Percentiles rank a stretch among this genome's conserved stretches.
Conservation (phyloP, 2,888 invertebrate genomes). For the Drosophila niveifrons region DNA sequence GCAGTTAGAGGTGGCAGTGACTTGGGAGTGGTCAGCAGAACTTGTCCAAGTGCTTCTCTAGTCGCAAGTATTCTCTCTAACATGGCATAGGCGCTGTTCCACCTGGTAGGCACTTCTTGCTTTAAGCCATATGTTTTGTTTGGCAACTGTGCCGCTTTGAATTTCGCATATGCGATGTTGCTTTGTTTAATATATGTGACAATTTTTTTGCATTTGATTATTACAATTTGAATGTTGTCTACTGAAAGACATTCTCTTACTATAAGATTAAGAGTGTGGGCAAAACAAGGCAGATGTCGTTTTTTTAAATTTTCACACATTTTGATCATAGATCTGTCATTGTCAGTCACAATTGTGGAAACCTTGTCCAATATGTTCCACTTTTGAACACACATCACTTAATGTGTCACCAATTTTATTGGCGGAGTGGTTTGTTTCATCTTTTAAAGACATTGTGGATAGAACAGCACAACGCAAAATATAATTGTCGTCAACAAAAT, state of each 20-base stretch:
- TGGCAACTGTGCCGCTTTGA: neutral
- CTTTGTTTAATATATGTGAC: neutral
- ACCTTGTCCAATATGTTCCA: constrained; percentile 1
- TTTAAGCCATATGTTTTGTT: constrained; percentile 1
- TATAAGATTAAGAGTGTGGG: constrained; percentile 22
- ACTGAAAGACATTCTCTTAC: constrained; percentile 6
- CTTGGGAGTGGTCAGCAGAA: neutral
- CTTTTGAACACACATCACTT: neutral
- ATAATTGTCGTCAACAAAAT: neutral
- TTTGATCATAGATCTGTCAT: constrained; percentile 17
- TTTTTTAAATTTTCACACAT: constrained; percentile 13
- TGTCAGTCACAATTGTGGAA: neutral
- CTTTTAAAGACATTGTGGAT: neutral
- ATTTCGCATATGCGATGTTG: neutral
- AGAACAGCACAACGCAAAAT: neutral
- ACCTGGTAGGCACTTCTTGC: constrained; percentile 4
- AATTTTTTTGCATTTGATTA: neutral
- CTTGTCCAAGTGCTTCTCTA: neutral
- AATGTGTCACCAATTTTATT: neutral
- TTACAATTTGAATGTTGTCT: neutral
- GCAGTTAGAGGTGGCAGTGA: neutral
- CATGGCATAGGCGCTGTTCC: neutral
- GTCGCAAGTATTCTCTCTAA: neutral
- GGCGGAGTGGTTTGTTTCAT: neutral
- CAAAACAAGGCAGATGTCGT: constrained; percentile 14